Evolutionary conservation across 2,797 vertebrate species (phyloP).

Genomic region (Phalloptychus januarius): DNA sequence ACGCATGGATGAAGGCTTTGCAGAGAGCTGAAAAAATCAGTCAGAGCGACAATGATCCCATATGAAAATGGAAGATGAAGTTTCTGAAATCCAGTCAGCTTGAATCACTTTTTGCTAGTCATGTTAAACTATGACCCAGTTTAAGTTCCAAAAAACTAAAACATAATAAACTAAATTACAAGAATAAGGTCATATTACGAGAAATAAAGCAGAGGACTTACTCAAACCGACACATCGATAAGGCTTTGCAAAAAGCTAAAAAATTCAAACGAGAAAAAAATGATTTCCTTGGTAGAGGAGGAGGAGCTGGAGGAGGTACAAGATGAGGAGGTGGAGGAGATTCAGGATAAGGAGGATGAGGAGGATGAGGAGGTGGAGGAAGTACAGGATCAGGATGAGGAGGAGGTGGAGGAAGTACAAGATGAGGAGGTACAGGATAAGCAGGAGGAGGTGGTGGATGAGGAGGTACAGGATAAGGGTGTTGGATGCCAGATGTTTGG

Average conservation of each 20-base stretch:
- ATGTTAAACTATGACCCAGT: neutral
- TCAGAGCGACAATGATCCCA: constrained; percentile 11
- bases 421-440: constrained; percentile 40
- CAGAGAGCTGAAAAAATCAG: neutral
- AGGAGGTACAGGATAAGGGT: constrained; percentile 51
- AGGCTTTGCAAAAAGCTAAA: constrained; percentile 5
- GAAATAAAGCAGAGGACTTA: constrained; percentile 1
- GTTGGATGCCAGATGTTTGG: constrained; percentile 70
- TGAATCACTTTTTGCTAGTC: neutral
- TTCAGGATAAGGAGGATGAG: constrained; percentile 35
- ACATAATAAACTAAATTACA: neutral
- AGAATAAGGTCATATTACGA: too few relatives aligned
- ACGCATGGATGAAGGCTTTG: constrained; percentile 25
- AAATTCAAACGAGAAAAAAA: constrained; percentile 17
- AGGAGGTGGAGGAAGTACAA: constrained; percentile 23
- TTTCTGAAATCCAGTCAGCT: neutral
- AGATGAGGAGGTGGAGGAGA: constrained; percentile 39
- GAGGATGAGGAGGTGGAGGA: too few relatives aligned
- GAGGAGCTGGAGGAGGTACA: too few relatives aligned
- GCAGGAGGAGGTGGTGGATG: constrained; percentile 25
- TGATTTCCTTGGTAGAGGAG: too few relatives aligned
- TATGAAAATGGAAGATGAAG: constrained; percentile 3
- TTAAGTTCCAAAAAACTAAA: neutral
- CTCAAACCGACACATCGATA: constrained; percentile 31
- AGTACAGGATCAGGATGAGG: constrained; percentile 53